A percentile compares a stretch with the other conserved stretches of the same genome.
Conservation (phyloP, 2,113 vertebrate species). For the Coracopsis vasa region DNA sequence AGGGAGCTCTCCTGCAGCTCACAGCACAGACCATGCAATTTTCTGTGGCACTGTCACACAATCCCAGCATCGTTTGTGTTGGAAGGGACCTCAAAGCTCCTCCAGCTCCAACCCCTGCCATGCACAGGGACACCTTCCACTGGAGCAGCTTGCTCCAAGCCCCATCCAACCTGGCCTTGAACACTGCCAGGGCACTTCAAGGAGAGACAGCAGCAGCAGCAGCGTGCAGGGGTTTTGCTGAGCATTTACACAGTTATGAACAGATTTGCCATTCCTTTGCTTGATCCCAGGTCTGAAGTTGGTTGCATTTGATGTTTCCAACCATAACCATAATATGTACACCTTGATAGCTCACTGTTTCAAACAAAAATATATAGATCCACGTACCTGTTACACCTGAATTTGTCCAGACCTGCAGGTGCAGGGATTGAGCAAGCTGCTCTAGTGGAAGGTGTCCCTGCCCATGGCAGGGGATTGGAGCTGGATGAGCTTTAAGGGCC, state of each 20-base stretch:
- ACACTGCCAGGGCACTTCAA: accelerated
- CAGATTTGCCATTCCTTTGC: not conserved
- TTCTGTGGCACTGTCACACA: not conserved
- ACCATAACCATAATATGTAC: not conserved
- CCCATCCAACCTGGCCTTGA: not conserved
- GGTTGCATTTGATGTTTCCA: not conserved
- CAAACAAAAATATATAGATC: not conserved
- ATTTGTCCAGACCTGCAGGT: not conserved
- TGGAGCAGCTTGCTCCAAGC: not conserved
- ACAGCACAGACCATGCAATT: accelerated
- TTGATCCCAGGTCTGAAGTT: not conserved
- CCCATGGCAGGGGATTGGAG: not conserved
- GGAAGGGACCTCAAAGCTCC: not conserved
- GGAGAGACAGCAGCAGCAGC: too few relatives aligned
- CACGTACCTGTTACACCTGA: not conserved
- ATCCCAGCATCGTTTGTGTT: not conserved
- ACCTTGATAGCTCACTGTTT: not conserved
- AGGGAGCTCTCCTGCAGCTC: not conserved
- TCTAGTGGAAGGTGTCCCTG: not conserved
- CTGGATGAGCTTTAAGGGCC: not conserved
- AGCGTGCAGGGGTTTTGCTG: not conserved
- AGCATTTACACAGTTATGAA: not conserved
- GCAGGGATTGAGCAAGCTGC: not conserved
- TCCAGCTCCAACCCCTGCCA: not conserved
- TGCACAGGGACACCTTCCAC: not conserved